Conservation (phyloP, 2,113 vertebrate species). For the Caranx ignobilis region DNA sequence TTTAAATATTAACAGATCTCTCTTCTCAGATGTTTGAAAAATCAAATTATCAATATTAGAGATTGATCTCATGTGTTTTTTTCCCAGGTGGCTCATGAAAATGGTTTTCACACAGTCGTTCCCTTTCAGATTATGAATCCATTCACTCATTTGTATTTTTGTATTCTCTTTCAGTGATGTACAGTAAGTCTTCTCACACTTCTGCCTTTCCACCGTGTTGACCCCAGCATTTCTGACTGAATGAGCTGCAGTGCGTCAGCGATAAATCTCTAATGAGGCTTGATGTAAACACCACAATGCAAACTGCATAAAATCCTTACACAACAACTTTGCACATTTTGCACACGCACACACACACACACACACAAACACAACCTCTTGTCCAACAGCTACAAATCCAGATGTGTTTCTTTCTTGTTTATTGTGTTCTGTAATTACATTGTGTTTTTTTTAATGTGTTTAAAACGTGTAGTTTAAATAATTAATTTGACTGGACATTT, state of each 20-base stretch:
- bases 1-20: neutral
- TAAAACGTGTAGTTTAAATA: conserved; percentile 50
- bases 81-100: neutral
- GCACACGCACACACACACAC: neutral
- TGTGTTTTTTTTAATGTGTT: conserved; percentile 36
- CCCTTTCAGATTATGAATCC: neutral
- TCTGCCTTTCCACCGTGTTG: conserved; percentile 45
- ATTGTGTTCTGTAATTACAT: conserved; percentile 53
- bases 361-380: conserved; percentile 33
- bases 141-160: conserved; percentile 30
- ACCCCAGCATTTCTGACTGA: conserved; percentile 57
- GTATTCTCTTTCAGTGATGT: conserved; percentile 41
- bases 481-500: conserved; percentile 54
- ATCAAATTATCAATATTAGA: neutral
- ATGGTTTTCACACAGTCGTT: neutral
- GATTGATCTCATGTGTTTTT: neutral
- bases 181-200: conserved; percentile 31
- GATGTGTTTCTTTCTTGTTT: conserved; percentile 47
- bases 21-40: neutral
- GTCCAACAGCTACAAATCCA: conserved; percentile 26
- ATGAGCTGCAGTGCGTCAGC: conserved; percentile 65
- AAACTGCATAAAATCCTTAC: conserved; percentile 58
- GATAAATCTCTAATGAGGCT: conserved; percentile 76
- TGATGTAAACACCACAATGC: conserved; percentile 72
- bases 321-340: conserved; percentile 50